Conservation (phyloP, 2,888 invertebrate genomes). For the Harmothoe impar region DNA sequence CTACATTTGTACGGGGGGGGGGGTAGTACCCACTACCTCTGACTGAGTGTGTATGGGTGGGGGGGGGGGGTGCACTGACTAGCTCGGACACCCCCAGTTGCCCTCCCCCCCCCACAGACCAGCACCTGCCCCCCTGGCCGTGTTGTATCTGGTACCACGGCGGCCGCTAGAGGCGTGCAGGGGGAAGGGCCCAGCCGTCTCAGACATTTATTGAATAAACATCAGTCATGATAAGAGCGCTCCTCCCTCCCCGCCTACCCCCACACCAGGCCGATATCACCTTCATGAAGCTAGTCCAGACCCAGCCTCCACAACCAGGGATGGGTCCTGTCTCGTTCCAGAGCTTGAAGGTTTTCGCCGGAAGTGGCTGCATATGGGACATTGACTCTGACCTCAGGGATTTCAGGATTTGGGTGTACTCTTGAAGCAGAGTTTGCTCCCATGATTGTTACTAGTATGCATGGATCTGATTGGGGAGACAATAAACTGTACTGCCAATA, state of each 20-base stretch:
- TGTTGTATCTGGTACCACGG: background rate
- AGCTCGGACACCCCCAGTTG: background rate
- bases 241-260: background rate
- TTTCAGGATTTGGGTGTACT: too few species aligned
- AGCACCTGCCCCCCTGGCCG: too few species aligned
- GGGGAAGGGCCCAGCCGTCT: background rate
- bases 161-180: background rate
- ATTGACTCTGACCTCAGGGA: too few species aligned
- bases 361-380: too few species aligned
- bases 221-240: conserved; percentile 11
- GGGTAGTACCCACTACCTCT: background rate
- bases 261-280: background rate
- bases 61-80: too few species aligned
- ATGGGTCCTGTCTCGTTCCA: too few species aligned
- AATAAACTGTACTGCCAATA: too few species aligned
- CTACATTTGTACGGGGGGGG: background rate
- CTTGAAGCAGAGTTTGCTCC: too few species aligned
- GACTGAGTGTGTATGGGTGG: background rate
- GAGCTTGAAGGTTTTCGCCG: too few species aligned
- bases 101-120: background rate
- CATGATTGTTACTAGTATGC: too few species aligned
- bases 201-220: conserved; percentile 39
- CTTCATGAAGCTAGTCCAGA: background rate
- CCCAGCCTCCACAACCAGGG: background rate
- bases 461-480: too few species aligned